Evolutionary conservation across 2,888 invertebrate species (phyloP), one percentile per base, ranked within the genome.

Genomic region (Dioctria linearis): DNA sequence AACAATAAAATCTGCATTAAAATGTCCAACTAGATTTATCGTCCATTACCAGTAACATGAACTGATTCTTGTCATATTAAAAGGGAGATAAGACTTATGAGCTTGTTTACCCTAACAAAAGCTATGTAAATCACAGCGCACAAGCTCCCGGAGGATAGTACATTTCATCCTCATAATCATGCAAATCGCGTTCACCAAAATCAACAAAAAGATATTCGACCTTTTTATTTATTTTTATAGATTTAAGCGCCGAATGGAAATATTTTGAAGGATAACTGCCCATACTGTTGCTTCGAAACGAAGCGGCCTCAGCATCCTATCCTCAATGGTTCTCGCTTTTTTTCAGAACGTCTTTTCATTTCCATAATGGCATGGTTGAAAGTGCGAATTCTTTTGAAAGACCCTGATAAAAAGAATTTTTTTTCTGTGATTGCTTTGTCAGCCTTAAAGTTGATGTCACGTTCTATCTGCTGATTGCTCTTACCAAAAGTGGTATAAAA

Each of bases 121-220:
- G 59, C 11, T 6, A 13, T 4, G 25, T 25, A 25, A 25, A 25
- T 25, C 25, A 37, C 8, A 9, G 25, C 6, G 5, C 37, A 25
- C 25, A 5, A 59, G 3, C n/a, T 59, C 8, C 63, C 63, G 6
- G 37, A 39, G 4, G 8, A 63, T 6, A 37, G 9, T 51, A 51
- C 11, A 49, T n/a, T 63, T 37, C 63, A 25, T 63, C 39, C 37
- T 4, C 63, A 63, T 37, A 37, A 63, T 63, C 63, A 63, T 63
- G 63, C 63, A 63, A 63, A 63, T 63, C 63, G 40, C 37, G 37
- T 63, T 63, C 40, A 5, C 5, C 37, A 39, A 63, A 63, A 25
- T 59, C 63, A 5, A 37, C 39, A 13, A 63, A 63, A 8, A 40
- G 39, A 63, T 37, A 63, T 37, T 37, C 63, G 40, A 40, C 39